These are phyloP conservation scores for Alfaro cultratus DNA, from an alignment of 2,797 vertebrate genomes.

Conservation along the genomic window DNA sequence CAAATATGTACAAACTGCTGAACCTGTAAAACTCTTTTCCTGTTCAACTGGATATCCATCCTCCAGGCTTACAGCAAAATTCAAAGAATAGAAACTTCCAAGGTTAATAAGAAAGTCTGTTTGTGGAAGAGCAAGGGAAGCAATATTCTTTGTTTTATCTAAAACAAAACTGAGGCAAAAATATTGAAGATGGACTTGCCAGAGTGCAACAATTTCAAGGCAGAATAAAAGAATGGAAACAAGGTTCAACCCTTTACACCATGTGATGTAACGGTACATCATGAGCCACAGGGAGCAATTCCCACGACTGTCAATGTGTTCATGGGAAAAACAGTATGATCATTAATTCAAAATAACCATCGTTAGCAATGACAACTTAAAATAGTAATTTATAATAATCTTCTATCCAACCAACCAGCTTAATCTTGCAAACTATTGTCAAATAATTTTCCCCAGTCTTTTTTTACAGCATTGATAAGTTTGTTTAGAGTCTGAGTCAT, in stretches of 20 bases:
- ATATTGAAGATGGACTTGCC: conserved; percentile 15
- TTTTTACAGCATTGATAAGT: neutral
- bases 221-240: conserved; percentile 49
- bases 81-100: conserved; percentile 34
- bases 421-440: neutral
- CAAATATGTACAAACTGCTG: neutral
- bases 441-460: neutral
- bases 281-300: conserved; percentile 49
- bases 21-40: conserved; percentile 11
- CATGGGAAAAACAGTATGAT: conserved; percentile 22
- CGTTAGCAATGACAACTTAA: neutral
- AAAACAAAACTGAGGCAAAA: conserved; percentile 11
- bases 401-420: neutral
- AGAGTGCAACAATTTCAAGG: conserved; percentile 14
- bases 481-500: neutral
- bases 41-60: conserved; percentile 8
- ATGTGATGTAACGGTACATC: conserved; percentile 50
- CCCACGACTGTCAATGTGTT: conserved; percentile 18
- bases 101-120: conserved; percentile 46
- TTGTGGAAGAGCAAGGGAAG: conserved; percentile 36
- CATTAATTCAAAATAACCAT: conserved; percentile 20
- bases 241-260: conserved; percentile 37
- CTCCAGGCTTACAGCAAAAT: conserved; percentile 20
- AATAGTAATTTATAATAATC: neutral
- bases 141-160: conserved; percentile 47